phyloP scores from a whole-genome alignment of 2,797 vertebrate genomes.

The Sebastes taczanowskii region DNA sequence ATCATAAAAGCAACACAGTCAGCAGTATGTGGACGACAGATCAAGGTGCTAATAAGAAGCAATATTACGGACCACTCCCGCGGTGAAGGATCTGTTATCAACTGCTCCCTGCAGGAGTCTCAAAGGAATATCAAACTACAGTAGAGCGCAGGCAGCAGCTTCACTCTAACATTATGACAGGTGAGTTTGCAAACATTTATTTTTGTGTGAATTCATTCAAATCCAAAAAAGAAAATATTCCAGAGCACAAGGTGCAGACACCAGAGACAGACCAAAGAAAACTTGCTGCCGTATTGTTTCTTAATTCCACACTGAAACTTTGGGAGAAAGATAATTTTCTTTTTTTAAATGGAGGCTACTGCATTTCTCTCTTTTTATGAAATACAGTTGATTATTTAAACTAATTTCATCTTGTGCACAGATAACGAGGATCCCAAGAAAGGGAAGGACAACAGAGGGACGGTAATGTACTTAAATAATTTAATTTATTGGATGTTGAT shows the following conservation, averaged over 20 bases:
- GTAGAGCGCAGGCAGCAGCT: neutral
- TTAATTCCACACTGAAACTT: neutral
- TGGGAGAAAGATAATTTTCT: neutral
- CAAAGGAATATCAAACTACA: slow-evolving; percentile 38
- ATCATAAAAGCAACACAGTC: slow-evolving; percentile 71
- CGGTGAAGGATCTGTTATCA: slow-evolving; percentile 14
- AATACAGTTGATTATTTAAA: neutral
- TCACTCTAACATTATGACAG: slow-evolving; percentile 63
- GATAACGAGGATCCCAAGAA: slow-evolving; percentile 67
- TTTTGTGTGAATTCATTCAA: neutral
- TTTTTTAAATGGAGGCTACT: neutral
- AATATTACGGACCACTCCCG: slow-evolving; percentile 32
- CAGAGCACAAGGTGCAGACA: neutral
- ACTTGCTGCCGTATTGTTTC: neutral
- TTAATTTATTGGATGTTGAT: neutral
- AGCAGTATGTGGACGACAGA: slow-evolving; percentile 35
- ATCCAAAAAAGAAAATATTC: neutral
- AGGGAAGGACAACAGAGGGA: slow-evolving; percentile 55
- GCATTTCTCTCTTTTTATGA: neutral
- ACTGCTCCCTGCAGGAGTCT: neutral
- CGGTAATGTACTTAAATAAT: slow-evolving; percentile 49
- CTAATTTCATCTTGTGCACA: slow-evolving; percentile 38
- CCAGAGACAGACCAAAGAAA: neutral
- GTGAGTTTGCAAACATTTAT: slow-evolving; percentile 57
- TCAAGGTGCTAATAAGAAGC: slow-evolving; percentile 51